phyloP scores from a whole-genome alignment of 1,140 invertebrate genomes.

The Bombus sibiricus region DNA sequence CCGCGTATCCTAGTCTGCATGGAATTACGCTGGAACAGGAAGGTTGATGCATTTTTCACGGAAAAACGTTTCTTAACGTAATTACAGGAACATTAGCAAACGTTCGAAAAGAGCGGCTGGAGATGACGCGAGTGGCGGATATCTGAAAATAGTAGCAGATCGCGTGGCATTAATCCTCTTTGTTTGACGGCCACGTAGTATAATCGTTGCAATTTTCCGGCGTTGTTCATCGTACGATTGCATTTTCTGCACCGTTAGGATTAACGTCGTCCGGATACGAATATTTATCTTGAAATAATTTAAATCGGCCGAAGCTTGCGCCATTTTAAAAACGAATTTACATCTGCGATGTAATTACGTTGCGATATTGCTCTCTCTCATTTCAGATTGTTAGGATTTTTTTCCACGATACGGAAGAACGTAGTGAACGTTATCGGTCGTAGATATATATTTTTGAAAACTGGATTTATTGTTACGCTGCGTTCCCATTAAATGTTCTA shows the following conservation, averaged over 20 bases:
- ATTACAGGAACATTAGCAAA: conserved; percentile 25
- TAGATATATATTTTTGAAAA: neutral
- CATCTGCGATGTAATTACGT: neutral
- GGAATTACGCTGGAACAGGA: neutral
- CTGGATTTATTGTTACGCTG: neutral
- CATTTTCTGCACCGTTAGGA: neutral
- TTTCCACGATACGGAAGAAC: neutral
- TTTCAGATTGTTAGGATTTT: too few relatives aligned
- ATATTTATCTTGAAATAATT: conserved; percentile 14
- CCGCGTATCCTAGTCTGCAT: neutral
- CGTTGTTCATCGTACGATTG: neutral
- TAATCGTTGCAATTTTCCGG: conserved; percentile 6
- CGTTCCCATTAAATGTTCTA: neutral
- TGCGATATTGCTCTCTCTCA: neutral
- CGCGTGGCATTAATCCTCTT: conserved; percentile 34
- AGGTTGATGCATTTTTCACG: neutral
- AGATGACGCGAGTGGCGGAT: neutral
- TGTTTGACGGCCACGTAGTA: neutral
- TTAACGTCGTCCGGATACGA: neutral
- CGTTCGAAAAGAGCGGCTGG: neutral
- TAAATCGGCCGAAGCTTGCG: neutral
- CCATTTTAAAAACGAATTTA: conserved; percentile 18
- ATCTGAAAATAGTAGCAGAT: neutral
- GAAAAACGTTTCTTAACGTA: conserved; percentile 4
- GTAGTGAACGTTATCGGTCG: neutral